A percentile compares a stretch with the other conserved stretches of the same genome.
Conservation (phyloP, 2,888 invertebrate species). For the Arge pagana region DNA sequence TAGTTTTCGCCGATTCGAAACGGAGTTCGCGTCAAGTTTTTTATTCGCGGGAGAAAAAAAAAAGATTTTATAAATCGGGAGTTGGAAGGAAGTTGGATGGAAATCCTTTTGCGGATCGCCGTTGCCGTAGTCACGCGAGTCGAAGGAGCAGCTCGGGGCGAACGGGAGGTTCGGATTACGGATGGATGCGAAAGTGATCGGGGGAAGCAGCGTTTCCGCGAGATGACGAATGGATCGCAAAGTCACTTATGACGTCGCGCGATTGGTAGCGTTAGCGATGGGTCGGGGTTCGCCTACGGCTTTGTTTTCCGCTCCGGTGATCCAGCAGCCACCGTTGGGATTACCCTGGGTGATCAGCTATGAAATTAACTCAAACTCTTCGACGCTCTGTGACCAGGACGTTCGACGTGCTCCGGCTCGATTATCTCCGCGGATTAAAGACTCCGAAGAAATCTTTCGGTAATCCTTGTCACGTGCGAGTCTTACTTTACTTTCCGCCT, state of each 20-base stretch:
- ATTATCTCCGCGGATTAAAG: slow-evolving; percentile 5
- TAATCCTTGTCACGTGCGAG: too few species aligned
- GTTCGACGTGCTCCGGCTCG: slow-evolving; percentile 11
- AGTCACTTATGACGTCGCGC: slow-evolving; percentile 57
- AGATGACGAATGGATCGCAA: slow-evolving; percentile 58
- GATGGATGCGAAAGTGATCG: slow-evolving; percentile 47
- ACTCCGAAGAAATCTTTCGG: too few species aligned
- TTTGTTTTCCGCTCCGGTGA: slow-evolving; percentile 57
- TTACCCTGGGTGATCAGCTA: slow-evolving; percentile 59
- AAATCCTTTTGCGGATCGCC: too few species aligned
- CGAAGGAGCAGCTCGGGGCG: too few species aligned
- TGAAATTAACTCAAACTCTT: slow-evolving; percentile 55
- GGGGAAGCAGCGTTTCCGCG: slow-evolving; percentile 42
- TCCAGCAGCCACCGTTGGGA: slow-evolving; percentile 36
- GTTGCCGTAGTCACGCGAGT: too few species aligned
- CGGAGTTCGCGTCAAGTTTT: not conserved
- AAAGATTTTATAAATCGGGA: too few species aligned
- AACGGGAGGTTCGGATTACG: too few species aligned
- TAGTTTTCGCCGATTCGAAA: slow-evolving; percentile 1
- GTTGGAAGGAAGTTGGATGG: too few species aligned
- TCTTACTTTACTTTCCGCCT: too few species aligned
- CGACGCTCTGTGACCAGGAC: slow-evolving; percentile 21
- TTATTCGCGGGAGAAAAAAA: too few species aligned
- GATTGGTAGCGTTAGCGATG: slow-evolving; percentile 15
- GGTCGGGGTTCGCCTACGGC: slow-evolving; percentile 41